phyloP scores from a whole-genome alignment of 2,113 vertebrate genomes.

The Neogobius melanostomus region DNA sequence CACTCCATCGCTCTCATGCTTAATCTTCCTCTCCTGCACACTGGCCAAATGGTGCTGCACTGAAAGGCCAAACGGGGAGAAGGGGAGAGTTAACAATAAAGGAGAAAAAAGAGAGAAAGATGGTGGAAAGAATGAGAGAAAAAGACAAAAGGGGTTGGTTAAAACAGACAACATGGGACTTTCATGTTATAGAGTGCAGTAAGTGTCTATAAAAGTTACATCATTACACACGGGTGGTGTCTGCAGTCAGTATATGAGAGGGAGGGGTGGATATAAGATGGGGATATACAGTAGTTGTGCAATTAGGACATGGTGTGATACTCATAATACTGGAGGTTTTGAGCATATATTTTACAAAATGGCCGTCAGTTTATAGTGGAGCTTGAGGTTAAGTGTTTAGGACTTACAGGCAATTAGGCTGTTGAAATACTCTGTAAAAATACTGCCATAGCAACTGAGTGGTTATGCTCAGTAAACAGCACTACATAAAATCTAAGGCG shows the following conservation, averaged over 20 bases:
- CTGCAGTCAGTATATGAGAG: conserved; percentile 51
- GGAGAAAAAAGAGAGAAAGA: conserved; percentile 40
- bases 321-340: not conserved
- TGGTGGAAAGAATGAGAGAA: conserved; percentile 35
- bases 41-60: conserved; percentile 82
- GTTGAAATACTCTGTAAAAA: conserved; percentile 10
- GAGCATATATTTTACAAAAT: conserved; percentile 28
- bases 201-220: conserved; percentile 58
- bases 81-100: conserved; percentile 78
- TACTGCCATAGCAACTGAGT: not conserved
- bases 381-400: conserved; percentile 14
- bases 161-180: conserved; percentile 49
- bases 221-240: conserved; percentile 39
- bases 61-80: conserved; percentile 81
- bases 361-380: conserved; percentile 1
- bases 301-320: conserved; percentile 32
- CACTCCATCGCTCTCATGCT: conserved; percentile 80
- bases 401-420: not conserved
- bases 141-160: conserved; percentile 42
- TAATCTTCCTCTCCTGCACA: conserved; percentile 83
- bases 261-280: conserved; percentile 32
- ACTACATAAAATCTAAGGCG: too few relatives aligned
- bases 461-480: too few relatives aligned
- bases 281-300: conserved; percentile 28
- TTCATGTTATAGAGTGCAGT: conserved; percentile 55